Evolutionary conservation across 2,113 vertebrate genomes (phyloP).

Genomic region (Gnathonemus longibarbis): DNA sequence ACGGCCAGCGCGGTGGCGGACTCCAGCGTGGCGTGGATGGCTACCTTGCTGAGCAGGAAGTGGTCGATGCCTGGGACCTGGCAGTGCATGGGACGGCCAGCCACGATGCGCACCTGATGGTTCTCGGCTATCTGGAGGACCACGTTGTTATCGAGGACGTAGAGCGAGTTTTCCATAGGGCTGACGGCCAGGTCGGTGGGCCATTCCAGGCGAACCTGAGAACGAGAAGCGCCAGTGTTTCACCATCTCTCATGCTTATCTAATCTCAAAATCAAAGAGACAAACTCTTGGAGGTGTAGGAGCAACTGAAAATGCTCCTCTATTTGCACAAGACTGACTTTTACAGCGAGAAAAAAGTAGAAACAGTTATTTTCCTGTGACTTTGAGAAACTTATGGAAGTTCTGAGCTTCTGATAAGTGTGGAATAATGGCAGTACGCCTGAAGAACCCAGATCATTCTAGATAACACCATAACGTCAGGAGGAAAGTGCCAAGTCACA

Average conservation of each 20-base stretch:
- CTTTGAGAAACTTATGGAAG: conserved; percentile 24
- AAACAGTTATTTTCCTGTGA: neutral
- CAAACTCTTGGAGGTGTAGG: too few species aligned
- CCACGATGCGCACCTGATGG: conserved; percentile 92
- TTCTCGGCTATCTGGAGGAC: conserved; percentile 95
- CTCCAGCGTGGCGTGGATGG: conserved; percentile 87
- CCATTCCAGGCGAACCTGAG: conserved; percentile 91
- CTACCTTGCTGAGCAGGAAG: conserved; percentile 89
- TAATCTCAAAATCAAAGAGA: neutral
- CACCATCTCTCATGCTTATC: neutral
- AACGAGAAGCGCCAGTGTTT: conserved; percentile 3
- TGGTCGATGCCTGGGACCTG: conserved; percentile 95
- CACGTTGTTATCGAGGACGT: conserved; percentile 92
- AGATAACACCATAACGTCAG: conserved; percentile 29
- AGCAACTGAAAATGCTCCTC: neutral
- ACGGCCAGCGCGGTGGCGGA: conserved; percentile 84
- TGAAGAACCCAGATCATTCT: conserved; percentile 37
- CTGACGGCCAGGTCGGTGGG: conserved; percentile 91
- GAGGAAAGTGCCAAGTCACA: conserved; percentile 33
- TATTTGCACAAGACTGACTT: neutral
- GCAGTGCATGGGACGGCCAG: conserved; percentile 94
- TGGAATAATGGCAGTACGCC: conserved; percentile 23
- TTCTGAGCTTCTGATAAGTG: conserved; percentile 43
- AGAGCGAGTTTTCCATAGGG: conserved; percentile 94
- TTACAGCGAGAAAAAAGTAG: neutral